Evolutionary conservation across 2,113 vertebrate genomes (phyloP).

Genomic region (Gasterosteus aculeatus): DNA sequence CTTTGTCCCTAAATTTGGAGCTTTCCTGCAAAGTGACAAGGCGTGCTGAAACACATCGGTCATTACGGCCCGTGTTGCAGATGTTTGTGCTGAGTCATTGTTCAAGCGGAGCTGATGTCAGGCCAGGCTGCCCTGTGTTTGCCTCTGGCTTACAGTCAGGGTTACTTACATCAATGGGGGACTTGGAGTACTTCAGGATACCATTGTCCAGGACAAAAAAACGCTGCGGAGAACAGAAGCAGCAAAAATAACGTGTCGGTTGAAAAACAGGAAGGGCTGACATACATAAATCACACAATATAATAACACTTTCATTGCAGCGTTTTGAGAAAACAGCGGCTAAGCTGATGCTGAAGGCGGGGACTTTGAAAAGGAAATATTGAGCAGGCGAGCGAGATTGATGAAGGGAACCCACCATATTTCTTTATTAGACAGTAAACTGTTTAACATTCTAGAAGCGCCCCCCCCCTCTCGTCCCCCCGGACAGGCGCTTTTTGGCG

Average conservation of each 20-base stretch:
- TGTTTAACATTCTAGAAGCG: constrained; percentile 23
- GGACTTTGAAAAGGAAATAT: constrained; percentile 8
- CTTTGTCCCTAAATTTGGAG: constrained; percentile 13
- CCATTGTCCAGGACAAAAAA: constrained; percentile 99
- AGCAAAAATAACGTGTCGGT: constrained; percentile 39
- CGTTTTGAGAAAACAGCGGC: constrained; percentile 17
- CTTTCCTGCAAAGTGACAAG: constrained; percentile 17
- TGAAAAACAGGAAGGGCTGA: constrained; percentile 18
- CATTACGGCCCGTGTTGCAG: constrained; percentile 31
- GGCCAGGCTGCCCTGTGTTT: constrained; percentile 30
- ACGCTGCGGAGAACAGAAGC: constrained; percentile 82
- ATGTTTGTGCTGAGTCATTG: constrained; percentile 70
- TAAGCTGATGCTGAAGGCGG: neutral
- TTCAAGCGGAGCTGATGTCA: constrained; percentile 43
- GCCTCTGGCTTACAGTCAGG: constrained; percentile 61
- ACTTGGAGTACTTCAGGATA: constrained; percentile 98
- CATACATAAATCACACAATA: constrained; percentile 1
- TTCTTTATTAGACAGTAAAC: constrained; percentile 20
- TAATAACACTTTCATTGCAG: neutral
- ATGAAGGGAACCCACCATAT: constrained; percentile 14
- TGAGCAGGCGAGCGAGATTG: neutral
- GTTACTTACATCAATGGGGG: constrained; percentile 97
- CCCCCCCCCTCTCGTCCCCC: neutral
- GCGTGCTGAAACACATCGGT: constrained; percentile 26
- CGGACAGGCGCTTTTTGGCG: constrained; percentile 27